A percentile compares a stretch with the other conserved stretches of the same genome.
These are phyloP conservation scores for Luffia ferchaultella DNA, from an alignment of 2,888 invertebrate genomes.

Conservation along the genomic window DNA sequence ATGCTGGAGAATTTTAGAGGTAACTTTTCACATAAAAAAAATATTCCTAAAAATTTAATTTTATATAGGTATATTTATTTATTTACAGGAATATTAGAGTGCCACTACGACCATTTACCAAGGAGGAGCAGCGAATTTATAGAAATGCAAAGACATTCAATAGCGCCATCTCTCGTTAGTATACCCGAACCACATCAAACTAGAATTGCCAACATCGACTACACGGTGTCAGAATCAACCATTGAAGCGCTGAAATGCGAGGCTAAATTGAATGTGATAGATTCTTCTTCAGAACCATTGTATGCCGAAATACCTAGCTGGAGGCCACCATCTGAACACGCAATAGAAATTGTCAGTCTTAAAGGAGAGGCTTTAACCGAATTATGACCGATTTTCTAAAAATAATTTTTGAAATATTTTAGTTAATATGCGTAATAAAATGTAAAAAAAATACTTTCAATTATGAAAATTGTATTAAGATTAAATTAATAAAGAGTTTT, in stretches of 20 bases:
- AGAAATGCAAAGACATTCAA: conserved; percentile 29
- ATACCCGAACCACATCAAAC: conserved; percentile 31
- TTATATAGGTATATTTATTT: not conserved
- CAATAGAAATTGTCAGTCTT: conserved; percentile 45
- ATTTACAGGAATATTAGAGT: conserved; percentile 57
- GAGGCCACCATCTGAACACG: conserved; percentile 55
- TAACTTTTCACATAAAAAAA: too few relatives aligned
- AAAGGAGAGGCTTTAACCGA: conserved; percentile 60
- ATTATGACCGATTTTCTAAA: conserved; percentile 35
- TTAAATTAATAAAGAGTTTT: too few relatives aligned
- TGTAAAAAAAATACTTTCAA: too few relatives aligned
- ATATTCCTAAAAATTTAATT: conserved; percentile 5
- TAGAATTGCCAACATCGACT: conserved; percentile 18
- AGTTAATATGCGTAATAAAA: not conserved
- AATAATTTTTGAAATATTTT: conserved; percentile 3
- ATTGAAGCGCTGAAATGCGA: conserved; percentile 55
- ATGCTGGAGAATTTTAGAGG: conserved; percentile 69
- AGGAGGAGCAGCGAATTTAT: conserved; percentile 43
- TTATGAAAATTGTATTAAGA: too few relatives aligned
- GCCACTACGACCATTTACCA: conserved; percentile 70
- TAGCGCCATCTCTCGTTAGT: conserved; percentile 40
- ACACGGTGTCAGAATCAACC: conserved; percentile 40
- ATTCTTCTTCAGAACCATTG: conserved; percentile 62
- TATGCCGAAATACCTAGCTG: conserved; percentile 74
- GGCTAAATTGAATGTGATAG: conserved; percentile 45